Conservation (phyloP, 2,888 invertebrate genomes). For the Molorchus minor region DNA sequence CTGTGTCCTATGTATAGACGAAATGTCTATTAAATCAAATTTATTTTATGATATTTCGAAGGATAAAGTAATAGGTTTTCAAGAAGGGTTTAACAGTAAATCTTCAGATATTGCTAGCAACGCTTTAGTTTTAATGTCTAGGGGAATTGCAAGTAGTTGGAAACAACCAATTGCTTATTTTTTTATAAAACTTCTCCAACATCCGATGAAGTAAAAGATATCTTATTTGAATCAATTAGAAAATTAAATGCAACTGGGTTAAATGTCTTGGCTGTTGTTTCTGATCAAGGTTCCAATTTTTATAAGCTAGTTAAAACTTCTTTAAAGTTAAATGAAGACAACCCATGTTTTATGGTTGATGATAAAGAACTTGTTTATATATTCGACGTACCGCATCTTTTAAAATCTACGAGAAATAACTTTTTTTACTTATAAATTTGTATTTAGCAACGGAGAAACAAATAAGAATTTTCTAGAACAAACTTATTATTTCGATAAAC, state of each 20-base stretch:
- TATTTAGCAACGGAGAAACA: not conserved
- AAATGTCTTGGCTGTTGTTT: slow-evolving; percentile 32
- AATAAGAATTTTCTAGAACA: slow-evolving; percentile 6
- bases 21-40: slow-evolving; percentile 37
- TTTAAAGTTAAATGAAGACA: slow-evolving; percentile 13
- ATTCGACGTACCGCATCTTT: slow-evolving; percentile 25
- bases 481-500: slow-evolving; percentile 2
- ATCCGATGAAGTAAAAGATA: slow-evolving; percentile 8
- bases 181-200: slow-evolving; percentile 22
- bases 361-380: slow-evolving; percentile 19
- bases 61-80: slow-evolving; percentile 33
- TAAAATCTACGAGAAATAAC: slow-evolving; percentile 29
- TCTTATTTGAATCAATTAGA: slow-evolving; percentile 2
- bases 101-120: not conserved
- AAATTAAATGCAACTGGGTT: slow-evolving; percentile 20
- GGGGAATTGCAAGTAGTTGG: slow-evolving; percentile 31
- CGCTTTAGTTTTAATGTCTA: slow-evolving; percentile 25
- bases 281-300: too few relatives aligned
- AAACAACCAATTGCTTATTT: slow-evolving; percentile 35
- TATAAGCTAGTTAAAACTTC: slow-evolving; percentile 7
- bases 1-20: slow-evolving; percentile 37
- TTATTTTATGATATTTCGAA: slow-evolving; percentile 33
- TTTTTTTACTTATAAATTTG: slow-evolving; percentile 23
- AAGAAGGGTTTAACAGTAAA: slow-evolving; percentile 1
- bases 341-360: slow-evolving; percentile 12